Evolutionary conservation across 2,113 vertebrate species (phyloP).

Genomic region (Gasterosteus aculeatus): DNA sequence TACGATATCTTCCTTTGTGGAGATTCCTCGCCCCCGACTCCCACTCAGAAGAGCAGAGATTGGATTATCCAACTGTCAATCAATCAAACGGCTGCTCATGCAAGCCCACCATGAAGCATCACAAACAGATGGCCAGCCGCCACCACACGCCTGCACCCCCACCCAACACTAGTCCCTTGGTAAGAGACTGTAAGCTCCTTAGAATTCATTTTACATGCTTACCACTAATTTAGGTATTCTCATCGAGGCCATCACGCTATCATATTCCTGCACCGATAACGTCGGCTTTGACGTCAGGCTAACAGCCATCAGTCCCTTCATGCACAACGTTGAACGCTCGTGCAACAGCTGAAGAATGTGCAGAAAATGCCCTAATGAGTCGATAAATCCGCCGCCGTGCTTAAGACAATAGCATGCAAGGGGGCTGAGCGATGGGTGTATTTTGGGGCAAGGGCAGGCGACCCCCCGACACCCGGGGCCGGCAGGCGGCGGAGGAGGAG

Average conservation of each 20-base stretch:
- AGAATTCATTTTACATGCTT: constrained; percentile 69
- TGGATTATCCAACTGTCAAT: constrained; percentile 75
- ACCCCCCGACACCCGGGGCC: constrained; percentile 54
- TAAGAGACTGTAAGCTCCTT: constrained; percentile 80
- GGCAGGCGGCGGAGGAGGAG: constrained; percentile 55
- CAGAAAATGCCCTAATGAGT: constrained; percentile 53
- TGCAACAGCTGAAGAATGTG: constrained; percentile 22
- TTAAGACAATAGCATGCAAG: constrained; percentile 72
- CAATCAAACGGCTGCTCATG: constrained; percentile 65
- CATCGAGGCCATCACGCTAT: constrained; percentile 50
- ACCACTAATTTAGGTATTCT: constrained; percentile 74
- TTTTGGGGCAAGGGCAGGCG: constrained; percentile 68
- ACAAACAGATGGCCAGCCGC: constrained; percentile 79
- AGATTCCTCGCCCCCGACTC: constrained; percentile 12
- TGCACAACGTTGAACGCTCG: neutral
- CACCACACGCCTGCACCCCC: constrained; percentile 65
- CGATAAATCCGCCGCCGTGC: constrained; percentile 45
- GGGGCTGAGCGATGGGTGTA: constrained; percentile 61
- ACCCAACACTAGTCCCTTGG: constrained; percentile 55
- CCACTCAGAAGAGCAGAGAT: constrained; percentile 51
- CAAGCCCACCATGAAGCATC: constrained; percentile 66
- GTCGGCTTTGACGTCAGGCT: neutral
- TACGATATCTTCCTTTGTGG: constrained; percentile 27
- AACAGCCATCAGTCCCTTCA: neutral
- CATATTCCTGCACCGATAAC: constrained; percentile 13